Percentiles rank a stretch among this genome's conserved stretches.
These are phyloP conservation scores for Bucco capensis DNA, from an alignment of 2,113 vertebrate species.

Conservation along the genomic window DNA sequence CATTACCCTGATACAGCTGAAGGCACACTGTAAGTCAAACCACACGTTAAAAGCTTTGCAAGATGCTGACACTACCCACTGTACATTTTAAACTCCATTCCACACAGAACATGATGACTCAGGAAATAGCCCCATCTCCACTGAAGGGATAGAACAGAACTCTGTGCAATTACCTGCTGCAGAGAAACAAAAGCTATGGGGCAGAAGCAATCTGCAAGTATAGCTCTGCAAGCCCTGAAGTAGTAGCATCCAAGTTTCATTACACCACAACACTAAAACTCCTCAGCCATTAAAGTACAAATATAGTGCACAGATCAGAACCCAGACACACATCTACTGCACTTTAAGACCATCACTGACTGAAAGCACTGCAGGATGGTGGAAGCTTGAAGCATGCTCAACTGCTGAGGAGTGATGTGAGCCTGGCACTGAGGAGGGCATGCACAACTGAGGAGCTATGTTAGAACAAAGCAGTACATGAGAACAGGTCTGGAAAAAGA, in stretches of 20 bases:
- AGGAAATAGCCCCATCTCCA: neutral
- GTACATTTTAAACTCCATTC: neutral
- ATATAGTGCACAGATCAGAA: neutral
- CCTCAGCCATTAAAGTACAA: neutral
- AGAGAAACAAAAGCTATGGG: neutral
- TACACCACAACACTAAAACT: neutral
- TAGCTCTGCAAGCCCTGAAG: neutral
- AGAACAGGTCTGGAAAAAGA: neutral
- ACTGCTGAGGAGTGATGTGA: rapidly evolving
- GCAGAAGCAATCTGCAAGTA: neutral
- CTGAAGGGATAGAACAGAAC: neutral
- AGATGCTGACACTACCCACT: neutral
- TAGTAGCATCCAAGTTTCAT: neutral
- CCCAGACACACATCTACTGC: neutral
- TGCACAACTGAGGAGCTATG: neutral
- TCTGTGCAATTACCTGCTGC: neutral
- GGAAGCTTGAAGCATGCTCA: neutral
- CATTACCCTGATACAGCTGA: neutral
- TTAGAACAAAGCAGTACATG: neutral
- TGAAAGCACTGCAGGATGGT: neutral
- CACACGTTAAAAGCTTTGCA: neutral
- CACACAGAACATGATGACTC: neutral
- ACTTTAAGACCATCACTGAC: neutral
- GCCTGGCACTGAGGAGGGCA: rapidly evolving
- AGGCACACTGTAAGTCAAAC: neutral